Evolutionary conservation across 1,140 invertebrate genomes (phyloP), one percentile per base, ranked within the genome.

Genomic region (Campodea augens): DNA sequence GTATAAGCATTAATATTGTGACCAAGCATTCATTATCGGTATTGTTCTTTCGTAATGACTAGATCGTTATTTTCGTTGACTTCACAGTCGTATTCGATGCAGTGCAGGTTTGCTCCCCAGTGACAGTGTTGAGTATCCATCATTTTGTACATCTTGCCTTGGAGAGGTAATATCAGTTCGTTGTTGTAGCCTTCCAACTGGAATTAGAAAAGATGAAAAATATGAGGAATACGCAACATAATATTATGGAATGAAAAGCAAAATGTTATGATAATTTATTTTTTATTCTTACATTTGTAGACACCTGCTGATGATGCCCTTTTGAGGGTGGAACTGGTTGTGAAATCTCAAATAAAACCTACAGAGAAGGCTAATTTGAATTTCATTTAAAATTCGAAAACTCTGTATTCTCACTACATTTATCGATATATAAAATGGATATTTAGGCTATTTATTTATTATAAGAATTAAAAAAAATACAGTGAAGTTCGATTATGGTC

Each of bases 31-130:
- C 20, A 29, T 43, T 57, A 59, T 32, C 65, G 57, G 46, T 66
- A 69, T 5, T 63, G 69, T 48, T 69, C 66, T 38, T 66, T 69
- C 2, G 65, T 60, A 5, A 69, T 56, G n/a, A 27, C 54, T 60
- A 2, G 58, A 49, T 15, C 46, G 44, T 15, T 46, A 45, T 3
- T 38, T 44, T 41, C 62, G 65, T 25, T 65, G 59, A 12, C 64
- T 61, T 41, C 61, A 47, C 69, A 72, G 45, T 71, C 69, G 21
- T 69, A 63, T 44, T 72, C 70, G 50, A 72, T 68, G 49, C 65
- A 69, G 50, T 70, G 66, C 5, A 72, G 53, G n/a, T 61, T 55
- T 3, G 62, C 66, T 24, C 70, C 70, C 66, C 67, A 71, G 20
- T 67, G 66, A 43, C 67, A 67, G 50, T 72, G 69, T 13, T 67